These are phyloP conservation scores for Leptothorax acervorum DNA, from an alignment of 2,888 invertebrate species.

Conservation along the genomic window DNA sequence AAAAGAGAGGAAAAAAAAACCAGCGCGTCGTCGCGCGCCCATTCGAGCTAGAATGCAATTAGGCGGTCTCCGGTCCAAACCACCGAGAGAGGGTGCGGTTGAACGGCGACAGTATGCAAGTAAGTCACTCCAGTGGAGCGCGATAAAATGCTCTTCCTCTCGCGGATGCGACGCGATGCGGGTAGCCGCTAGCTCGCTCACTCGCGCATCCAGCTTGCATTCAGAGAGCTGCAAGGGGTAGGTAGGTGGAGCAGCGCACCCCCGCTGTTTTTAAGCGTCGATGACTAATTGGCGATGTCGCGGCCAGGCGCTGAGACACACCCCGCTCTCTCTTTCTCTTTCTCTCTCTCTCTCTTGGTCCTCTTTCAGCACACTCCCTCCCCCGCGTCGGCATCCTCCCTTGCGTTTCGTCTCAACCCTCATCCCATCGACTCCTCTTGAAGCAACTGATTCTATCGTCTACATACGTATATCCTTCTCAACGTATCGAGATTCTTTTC, in stretches of 20 bases:
- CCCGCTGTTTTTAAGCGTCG: conserved; percentile 85
- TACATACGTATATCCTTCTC: conserved; percentile 49
- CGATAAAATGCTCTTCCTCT: conserved; percentile 78
- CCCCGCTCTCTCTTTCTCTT: conserved; percentile 68
- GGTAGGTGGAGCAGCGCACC: conserved; percentile 76
- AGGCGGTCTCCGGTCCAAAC: conserved; percentile 5
- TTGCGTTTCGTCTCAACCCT: conserved; percentile 64
- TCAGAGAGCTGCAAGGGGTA: conserved; percentile 54
- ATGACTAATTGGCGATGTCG: conserved; percentile 85
- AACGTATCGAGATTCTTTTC: conserved; percentile 42
- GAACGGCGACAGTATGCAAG: conserved; percentile 62
- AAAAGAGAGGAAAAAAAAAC: neutral
- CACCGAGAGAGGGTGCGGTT: conserved; percentile 52
- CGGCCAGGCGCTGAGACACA: conserved; percentile 84
- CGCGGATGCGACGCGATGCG: conserved; percentile 65
- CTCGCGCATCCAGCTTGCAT: conserved; percentile 70
- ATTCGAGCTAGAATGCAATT: conserved; percentile 40
- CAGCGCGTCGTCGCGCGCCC: neutral
- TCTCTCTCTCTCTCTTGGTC: conserved; percentile 62
- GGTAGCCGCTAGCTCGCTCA: conserved; percentile 66
- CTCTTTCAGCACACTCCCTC: conserved; percentile 41
- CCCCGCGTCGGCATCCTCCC: conserved; percentile 42
- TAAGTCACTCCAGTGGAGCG: conserved; percentile 66
- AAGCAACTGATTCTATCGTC: conserved; percentile 54
- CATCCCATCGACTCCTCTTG: conserved; percentile 67